Evolutionary conservation across 2,888 invertebrate species (phyloP), one percentile per base, ranked within the genome.

Genomic region (Drosophila greeni): DNA sequence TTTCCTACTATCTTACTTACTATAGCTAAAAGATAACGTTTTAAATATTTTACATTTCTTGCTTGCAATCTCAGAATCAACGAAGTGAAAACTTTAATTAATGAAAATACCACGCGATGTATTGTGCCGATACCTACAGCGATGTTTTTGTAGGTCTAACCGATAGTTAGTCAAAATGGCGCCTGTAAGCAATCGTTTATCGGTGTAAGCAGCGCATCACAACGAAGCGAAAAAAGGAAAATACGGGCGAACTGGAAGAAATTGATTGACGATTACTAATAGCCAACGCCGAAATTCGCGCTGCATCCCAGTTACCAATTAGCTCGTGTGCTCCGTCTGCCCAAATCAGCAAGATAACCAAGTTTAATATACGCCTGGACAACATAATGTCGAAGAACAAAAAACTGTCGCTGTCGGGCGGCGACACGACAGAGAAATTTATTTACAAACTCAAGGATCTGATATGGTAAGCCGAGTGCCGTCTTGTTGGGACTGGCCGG

Each of bases 401-500:
- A 75, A 86, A 86, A 80, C 72, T 83, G 76, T 87, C 86, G 80
- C 84, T 87, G 69, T 76, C 87, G 40, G 70, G 81, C 57, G 73
- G 58, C 76, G 83, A 77, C 71, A 78, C 86, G 37, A 64, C 80
- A 74, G 88, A 87, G 70, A 76, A 86, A 67, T 73, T 84, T 64
- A 83, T 78, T 74, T 88, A 86, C 66, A 88, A 87, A 64, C 86
- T 87, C 18, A 88, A 87, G 74, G 87, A 87, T 76, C 75, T 87
- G 57, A 86, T 87, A 70, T 87, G 87, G 87, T 87, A 82, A 87
- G 84, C 56, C 36, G 16, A 37, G 26, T 29, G 23, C 20, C 31
- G 45, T 47, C 45, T 9, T 9, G 14, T 20, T 14, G 20, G 31
- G 9, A n/a, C n/a, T 48, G 20, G n/a, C 20, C 12, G 14, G 20